phyloP scores from a whole-genome alignment of 2,888 invertebrate genomes.

The Leptinotarsa rubiginosa region DNA sequence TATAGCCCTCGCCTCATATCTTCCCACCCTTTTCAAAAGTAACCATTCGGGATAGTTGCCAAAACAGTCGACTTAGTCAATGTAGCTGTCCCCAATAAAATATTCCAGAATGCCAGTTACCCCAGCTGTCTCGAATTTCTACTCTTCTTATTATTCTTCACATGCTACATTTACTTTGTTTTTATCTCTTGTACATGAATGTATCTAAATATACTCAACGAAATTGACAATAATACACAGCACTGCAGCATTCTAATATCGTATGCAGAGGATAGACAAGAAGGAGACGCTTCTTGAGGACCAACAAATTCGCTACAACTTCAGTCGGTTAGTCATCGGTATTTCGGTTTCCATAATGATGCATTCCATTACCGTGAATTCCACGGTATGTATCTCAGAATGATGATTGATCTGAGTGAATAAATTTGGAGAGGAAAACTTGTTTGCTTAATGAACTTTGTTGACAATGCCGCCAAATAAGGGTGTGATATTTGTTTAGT shows the following conservation, averaged over 20 bases:
- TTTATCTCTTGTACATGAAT: conserved; percentile 32
- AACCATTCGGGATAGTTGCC: conserved; percentile 17
- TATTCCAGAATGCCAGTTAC: conserved; percentile 29
- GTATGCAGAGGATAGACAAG: conserved; percentile 15
- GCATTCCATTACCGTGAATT: background rate
- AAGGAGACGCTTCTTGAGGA: conserved; percentile 1
- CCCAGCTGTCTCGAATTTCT: conserved; percentile 29
- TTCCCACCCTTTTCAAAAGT: conserved; percentile 4
- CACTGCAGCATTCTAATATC: conserved; percentile 20
- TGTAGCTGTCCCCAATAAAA: conserved; percentile 30
- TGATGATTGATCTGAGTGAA: background rate
- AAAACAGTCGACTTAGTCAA: conserved; percentile 32
- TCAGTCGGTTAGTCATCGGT: conserved; percentile 10
- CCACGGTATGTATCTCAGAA: background rate
- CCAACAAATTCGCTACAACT: conserved; percentile 7
- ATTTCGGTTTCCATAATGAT: conserved; percentile 8
- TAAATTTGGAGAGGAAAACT: background rate
- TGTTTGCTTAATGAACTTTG: background rate
- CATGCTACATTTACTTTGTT: conserved; percentile 34
- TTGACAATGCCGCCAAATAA: too few relatives aligned
- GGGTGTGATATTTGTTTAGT: too few relatives aligned
- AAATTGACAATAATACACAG: conserved; percentile 30
- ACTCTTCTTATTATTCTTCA: conserved; percentile 28
- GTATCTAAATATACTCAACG: conserved; percentile 31
- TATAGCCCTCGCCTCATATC: conserved; percentile 10